These are phyloP conservation scores for Leucoraja ocellata DNA, from an alignment of 2,797 vertebrate genomes.

Conservation along the genomic window DNA sequence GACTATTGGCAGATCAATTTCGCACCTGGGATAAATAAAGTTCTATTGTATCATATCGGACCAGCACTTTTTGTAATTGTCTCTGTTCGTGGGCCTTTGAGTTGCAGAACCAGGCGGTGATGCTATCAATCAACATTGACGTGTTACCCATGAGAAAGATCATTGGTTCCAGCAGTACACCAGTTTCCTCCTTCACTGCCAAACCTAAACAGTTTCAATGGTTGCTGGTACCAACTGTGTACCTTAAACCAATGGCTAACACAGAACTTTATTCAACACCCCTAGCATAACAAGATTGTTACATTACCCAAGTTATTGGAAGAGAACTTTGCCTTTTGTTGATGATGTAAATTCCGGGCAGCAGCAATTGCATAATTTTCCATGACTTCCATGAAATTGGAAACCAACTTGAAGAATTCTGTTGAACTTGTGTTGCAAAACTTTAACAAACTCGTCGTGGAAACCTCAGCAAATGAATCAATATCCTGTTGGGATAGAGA, in stretches of 20 bases:
- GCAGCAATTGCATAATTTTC: neutral
- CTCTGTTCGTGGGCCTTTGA: no score
- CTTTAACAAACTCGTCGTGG: neutral
- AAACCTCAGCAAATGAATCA: neutral
- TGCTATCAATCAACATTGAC: neutral
- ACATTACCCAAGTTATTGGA: neutral
- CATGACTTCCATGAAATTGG: neutral
- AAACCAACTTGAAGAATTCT: neutral
- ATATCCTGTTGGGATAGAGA: neutral
- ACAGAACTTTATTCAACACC: neutral
- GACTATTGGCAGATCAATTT: no score
- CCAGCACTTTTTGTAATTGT: no score
- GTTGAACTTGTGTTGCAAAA: fast-evolving
- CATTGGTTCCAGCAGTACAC: neutral
- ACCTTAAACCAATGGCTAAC: neutral
- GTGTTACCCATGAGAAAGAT: neutral
- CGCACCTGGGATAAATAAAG: no score
- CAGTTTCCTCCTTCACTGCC: no score
- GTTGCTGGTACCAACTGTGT: no score
- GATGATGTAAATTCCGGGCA: neutral
- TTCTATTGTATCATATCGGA: no score
- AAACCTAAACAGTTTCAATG: no score
- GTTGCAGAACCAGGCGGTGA: no score
- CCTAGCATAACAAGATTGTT: neutral
- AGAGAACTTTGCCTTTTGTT: neutral